These are phyloP conservation scores for Channa striata DNA, from an alignment of 2,797 vertebrate species.

Conservation along the genomic window DNA sequence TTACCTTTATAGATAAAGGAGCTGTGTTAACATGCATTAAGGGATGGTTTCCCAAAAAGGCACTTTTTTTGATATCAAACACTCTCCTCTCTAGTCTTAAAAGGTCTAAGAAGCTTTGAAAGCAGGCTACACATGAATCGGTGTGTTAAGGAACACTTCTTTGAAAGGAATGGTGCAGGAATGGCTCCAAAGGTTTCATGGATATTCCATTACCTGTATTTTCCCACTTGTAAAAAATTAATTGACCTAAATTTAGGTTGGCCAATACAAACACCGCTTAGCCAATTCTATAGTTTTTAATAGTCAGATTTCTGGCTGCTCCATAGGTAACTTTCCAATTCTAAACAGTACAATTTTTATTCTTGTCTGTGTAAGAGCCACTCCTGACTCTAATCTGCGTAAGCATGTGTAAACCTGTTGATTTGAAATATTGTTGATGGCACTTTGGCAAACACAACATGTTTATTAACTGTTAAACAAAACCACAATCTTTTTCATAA, in stretches of 20 bases:
- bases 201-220: neutral
- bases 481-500: no score
- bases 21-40: slow-evolving; percentile 21
- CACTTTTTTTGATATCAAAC: slow-evolving; percentile 17
- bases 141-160: neutral
- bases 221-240: neutral
- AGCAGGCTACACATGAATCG: neutral
- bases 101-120: slow-evolving; percentile 28
- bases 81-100: neutral
- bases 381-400: no score
- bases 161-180: slow-evolving; percentile 11
- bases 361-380: no score
- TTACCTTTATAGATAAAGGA: slow-evolving; percentile 5
- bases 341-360: no score
- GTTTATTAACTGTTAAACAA: no score
- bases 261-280: neutral
- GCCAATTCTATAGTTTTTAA: neutral
- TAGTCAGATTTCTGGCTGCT: neutral
- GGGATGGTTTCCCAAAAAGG: slow-evolving; percentile 16
- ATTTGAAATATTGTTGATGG: no score
- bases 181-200: neutral
- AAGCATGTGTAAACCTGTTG: no score
- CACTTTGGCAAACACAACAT: no score
- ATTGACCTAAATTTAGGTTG: neutral
- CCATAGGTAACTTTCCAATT: neutral